Evolutionary conservation across 2,888 invertebrate species (phyloP).

Genomic region (Chymomyza amoena): DNA sequence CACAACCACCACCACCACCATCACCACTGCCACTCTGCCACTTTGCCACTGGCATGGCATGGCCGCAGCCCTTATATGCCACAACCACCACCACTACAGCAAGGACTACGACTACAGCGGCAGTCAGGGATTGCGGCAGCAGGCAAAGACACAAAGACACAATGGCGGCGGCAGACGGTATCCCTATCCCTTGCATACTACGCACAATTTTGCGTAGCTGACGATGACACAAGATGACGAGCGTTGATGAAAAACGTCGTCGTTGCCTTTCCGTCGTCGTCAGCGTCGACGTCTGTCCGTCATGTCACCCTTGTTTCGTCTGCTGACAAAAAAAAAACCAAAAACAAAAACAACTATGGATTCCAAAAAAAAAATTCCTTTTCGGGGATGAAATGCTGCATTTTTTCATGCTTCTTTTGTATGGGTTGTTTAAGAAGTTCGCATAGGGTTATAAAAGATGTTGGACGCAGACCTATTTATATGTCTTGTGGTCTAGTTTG

Average conservation of each 20-base stretch:
- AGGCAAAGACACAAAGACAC: conserved; percentile 45
- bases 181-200: conserved; percentile 38
- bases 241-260: conserved; percentile 72
- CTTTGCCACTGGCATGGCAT: conserved; percentile 22
- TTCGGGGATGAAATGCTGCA: conserved; percentile 66
- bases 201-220: conserved; percentile 66
- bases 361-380: conserved; percentile 48
- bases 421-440: conserved; percentile 43
- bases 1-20: conserved; percentile 62
- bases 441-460: background rate
- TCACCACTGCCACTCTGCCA: conserved; percentile 34
- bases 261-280: conserved; percentile 27
- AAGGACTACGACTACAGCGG: conserved; percentile 24
- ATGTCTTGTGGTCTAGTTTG: background rate
- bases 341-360: conserved; percentile 36
- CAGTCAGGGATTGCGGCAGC: conserved; percentile 20
- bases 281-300: conserved; percentile 72
- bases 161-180: conserved; percentile 53
- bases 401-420: conserved; percentile 56
- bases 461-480: background rate
- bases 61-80: background rate
- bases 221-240: conserved; percentile 74
- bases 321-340: conserved; percentile 14
- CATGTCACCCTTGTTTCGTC: conserved; percentile 71
- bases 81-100: conserved; percentile 24